Percentiles rank a stretch among this genome's conserved stretches.
Conservation (phyloP, 2,113 vertebrate species). For the Herpetotheres cachinnans region DNA sequence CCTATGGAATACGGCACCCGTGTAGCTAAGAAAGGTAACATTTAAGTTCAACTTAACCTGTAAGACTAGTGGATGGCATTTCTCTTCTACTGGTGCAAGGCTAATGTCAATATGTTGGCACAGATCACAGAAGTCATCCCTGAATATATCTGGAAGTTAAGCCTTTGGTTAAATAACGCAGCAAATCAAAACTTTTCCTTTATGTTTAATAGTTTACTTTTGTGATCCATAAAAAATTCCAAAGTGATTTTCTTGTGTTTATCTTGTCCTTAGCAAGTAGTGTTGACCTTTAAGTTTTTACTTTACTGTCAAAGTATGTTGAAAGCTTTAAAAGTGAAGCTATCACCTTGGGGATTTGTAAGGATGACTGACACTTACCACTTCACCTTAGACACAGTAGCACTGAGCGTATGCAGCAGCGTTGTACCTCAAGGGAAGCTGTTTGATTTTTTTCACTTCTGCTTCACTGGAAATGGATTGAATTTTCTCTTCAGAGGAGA, state of each 20-base stretch:
- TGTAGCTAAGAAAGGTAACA: background rate
- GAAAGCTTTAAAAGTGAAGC: conserved; percentile 75
- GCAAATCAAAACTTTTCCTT: conserved; percentile 20
- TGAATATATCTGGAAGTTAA: background rate
- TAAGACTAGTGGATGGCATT: background rate
- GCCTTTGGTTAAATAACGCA: conserved; percentile 9
- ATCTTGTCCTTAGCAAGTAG: conserved; percentile 76
- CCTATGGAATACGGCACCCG: background rate
- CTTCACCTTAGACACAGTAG: conserved; percentile 51
- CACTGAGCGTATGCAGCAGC: conserved; percentile 41
- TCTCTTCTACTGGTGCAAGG: background rate
- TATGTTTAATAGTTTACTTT: conserved; percentile 17
- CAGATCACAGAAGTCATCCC: background rate
- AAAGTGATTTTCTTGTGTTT: conserved; percentile 72
- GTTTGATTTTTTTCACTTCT: conserved; percentile 71
- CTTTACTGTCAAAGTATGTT: conserved; percentile 80
- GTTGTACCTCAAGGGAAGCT: conserved; percentile 62
- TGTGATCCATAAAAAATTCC: conserved; percentile 47
- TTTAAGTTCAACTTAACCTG: background rate
- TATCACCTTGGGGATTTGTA: conserved; percentile 72
- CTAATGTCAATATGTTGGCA: background rate
- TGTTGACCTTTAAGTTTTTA: conserved; percentile 81
- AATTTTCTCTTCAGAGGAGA: conserved; percentile 65
- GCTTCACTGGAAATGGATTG: conserved; percentile 68
- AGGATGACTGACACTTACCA: conserved; percentile 70